phyloP scores from a whole-genome alignment of 2,797 vertebrate species.

The Labroides dimidiatus region DNA sequence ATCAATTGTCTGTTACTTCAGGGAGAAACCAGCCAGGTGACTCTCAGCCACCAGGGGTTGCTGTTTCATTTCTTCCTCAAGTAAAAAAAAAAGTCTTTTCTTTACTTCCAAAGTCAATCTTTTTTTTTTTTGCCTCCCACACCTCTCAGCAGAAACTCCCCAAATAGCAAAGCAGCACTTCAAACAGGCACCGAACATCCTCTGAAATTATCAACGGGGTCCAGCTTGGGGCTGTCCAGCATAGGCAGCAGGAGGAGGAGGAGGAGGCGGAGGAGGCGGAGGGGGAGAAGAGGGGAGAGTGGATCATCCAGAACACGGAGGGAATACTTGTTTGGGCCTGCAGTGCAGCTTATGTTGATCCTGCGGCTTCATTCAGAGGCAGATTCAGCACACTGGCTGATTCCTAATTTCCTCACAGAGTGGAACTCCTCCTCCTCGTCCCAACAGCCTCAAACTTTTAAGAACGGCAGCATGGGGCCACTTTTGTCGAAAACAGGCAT shows the following conservation, averaged over 20 bases:
- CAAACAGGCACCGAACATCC: constrained; percentile 62
- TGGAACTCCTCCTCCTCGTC: constrained; percentile 26
- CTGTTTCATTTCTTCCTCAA: constrained; percentile 57
- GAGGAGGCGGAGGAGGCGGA: constrained; percentile 10
- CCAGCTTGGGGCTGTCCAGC: constrained; percentile 55
- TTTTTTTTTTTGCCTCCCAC: constrained; percentile 41
- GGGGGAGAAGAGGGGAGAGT: constrained; percentile 20
- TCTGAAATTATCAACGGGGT: constrained; percentile 55
- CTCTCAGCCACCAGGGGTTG: constrained; percentile 65
- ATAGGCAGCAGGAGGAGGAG: constrained; percentile 25
- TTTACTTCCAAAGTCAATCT: constrained; percentile 57
- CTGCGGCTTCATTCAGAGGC: constrained; percentile 63
- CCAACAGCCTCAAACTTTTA: constrained; percentile 46
- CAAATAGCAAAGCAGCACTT: constrained; percentile 72
- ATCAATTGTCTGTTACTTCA: constrained; percentile 40
- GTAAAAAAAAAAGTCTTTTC: constrained; percentile 45
- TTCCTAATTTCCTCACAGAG: constrained; percentile 50
- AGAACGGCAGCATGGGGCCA: constrained; percentile 40
- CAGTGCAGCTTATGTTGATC: constrained; percentile 71
- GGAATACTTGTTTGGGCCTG: constrained; percentile 62
- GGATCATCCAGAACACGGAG: constrained; percentile 45
- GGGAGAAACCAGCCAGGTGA: constrained; percentile 34
- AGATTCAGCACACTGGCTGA: constrained; percentile 36
- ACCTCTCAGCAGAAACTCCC: constrained; percentile 58
- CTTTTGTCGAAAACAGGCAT: constrained; percentile 9